These are phyloP conservation scores for Luscinia megarhynchos DNA, from an alignment of 2,797 vertebrate species.

Conservation along the genomic window DNA sequence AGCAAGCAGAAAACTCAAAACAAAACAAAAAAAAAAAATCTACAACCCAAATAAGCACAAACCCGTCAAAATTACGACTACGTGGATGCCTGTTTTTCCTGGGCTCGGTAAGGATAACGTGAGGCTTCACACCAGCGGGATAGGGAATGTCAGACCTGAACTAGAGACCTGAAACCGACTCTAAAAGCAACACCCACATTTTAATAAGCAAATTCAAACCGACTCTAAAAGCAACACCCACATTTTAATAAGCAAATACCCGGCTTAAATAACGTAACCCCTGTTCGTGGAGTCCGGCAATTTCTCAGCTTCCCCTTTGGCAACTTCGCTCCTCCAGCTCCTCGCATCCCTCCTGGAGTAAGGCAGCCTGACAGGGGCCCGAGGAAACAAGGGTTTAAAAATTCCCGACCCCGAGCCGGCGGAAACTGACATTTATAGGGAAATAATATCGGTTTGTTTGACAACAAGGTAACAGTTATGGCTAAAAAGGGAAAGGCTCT, in stretches of 20 bases:
- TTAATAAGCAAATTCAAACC: neutral
- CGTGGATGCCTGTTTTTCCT: neutral
- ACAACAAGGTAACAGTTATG: neutral
- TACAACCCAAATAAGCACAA: neutral
- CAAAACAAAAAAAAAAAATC: too few species aligned
- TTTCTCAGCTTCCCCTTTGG: neutral
- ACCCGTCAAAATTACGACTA: fast-evolving
- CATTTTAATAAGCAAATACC: neutral
- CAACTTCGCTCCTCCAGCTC: neutral
- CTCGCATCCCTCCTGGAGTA: neutral
- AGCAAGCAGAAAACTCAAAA: neutral
- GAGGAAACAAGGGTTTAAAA: neutral
- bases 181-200: neutral
- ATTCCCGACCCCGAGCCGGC: neutral
- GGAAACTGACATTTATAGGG: neutral
- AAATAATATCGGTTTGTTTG: neutral
- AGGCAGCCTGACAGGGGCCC: neutral
- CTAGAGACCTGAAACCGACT: neutral
- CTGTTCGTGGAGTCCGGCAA: neutral
- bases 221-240: neutral
- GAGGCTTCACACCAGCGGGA: too few species aligned
- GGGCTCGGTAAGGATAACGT: neutral
- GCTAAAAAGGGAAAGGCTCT: neutral
- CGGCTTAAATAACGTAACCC: fast-evolving
- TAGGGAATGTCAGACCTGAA: neutral